phyloP scores from a whole-genome alignment of 1,140 invertebrate genomes.

The Heliconius congener region DNA sequence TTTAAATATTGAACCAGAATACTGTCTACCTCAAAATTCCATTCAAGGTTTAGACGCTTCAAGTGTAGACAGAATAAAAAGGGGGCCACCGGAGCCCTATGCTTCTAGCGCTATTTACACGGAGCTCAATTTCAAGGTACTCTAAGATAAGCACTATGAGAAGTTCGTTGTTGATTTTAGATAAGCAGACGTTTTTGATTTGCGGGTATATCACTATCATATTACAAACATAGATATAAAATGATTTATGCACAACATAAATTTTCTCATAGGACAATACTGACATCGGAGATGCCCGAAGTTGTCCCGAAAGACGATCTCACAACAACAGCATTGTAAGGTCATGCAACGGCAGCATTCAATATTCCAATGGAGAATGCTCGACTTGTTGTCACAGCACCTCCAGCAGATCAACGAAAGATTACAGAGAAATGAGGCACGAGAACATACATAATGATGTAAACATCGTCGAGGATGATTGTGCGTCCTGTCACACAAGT shows the following conservation, averaged over 20 bases:
- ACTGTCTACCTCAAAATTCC: slow-evolving; percentile 75
- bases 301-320: slow-evolving; percentile 73
- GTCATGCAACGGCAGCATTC: slow-evolving; percentile 74
- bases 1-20: slow-evolving; percentile 72
- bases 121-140: slow-evolving; percentile 56
- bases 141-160: slow-evolving; percentile 36
- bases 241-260: slow-evolving; percentile 30
- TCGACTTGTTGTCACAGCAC: slow-evolving; percentile 77
- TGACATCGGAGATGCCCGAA: slow-evolving; percentile 68
- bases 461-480: slow-evolving; percentile 71
- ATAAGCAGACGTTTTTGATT: slow-evolving; percentile 38
- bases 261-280: slow-evolving; percentile 63
- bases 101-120: slow-evolving; percentile 79
- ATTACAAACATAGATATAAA: slow-evolving; percentile 43
- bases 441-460: slow-evolving; percentile 66
- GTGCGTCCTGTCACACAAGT: slow-evolving; percentile 68
- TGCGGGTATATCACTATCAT: slow-evolving; percentile 42
- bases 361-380: slow-evolving; percentile 77
- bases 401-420: slow-evolving; percentile 75
- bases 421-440: slow-evolving; percentile 70
- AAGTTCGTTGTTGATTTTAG: slow-evolving; percentile 33
- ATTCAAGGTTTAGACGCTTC: slow-evolving; percentile 72
- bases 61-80: slow-evolving; percentile 71
- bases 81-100: slow-evolving; percentile 73
- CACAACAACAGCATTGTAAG: slow-evolving; percentile 78